phyloP scores from a whole-genome alignment of 2,113 vertebrate genomes.

The Polyodon spathula region DNA sequence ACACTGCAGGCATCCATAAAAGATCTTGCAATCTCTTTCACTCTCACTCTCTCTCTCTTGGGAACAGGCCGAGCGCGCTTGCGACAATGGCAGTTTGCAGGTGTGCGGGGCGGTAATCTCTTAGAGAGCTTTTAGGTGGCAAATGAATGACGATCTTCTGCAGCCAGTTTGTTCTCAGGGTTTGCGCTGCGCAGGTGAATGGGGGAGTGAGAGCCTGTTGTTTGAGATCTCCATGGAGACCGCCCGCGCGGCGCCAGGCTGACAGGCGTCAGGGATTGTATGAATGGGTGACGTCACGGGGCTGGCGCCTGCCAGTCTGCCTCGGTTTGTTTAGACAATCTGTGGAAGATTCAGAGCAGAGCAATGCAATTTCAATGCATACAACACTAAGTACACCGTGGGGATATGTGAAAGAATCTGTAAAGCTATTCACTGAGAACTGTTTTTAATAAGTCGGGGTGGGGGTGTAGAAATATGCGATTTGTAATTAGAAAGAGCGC shows the following conservation, averaged over 20 bases:
- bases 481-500: constrained; percentile 31
- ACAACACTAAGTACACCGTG: constrained; percentile 46
- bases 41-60: constrained; percentile 14
- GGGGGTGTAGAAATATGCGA: constrained; percentile 22
- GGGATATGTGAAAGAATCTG: constrained; percentile 65
- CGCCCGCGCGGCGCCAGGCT: constrained; percentile 91
- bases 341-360: constrained; percentile 56
- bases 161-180: constrained; percentile 57
- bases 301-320: constrained; percentile 93
- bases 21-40: constrained; percentile 15
- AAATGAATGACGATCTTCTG: constrained; percentile 48
- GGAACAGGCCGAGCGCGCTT: constrained; percentile 22
- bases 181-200: constrained; percentile 52
- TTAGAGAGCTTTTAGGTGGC: constrained; percentile 51
- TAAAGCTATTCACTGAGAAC: constrained; percentile 31
- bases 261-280: constrained; percentile 84
- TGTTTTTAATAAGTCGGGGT: constrained; percentile 26
- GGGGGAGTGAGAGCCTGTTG: constrained; percentile 45
- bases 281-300: constrained; percentile 95
- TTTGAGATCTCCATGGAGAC: constrained; percentile 82
- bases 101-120: constrained; percentile 62
- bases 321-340: constrained; percentile 71
- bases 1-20: constrained; percentile 22
- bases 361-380: constrained; percentile 46
- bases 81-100: constrained; percentile 52